These are phyloP conservation scores for Oligia strigilis DNA, from an alignment of 2,888 invertebrate genomes.

Conservation along the genomic window DNA sequence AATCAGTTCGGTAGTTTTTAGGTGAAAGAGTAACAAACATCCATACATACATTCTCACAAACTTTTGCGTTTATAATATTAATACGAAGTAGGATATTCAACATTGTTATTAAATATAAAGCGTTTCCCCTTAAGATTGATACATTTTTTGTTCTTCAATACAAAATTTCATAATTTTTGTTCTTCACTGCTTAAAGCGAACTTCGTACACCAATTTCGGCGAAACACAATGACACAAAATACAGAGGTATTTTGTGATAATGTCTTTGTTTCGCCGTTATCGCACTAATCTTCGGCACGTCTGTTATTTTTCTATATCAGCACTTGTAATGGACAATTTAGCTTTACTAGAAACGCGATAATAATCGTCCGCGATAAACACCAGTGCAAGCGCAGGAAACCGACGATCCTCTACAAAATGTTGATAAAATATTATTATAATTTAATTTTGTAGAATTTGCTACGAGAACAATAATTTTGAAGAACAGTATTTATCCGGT, in stretches of 20 bases:
- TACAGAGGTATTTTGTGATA: too few relatives aligned
- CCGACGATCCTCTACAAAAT: constrained; percentile 15
- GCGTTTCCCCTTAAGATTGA: too few relatives aligned
- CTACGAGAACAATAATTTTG: not conserved
- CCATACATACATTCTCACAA: too few relatives aligned
- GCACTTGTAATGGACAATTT: constrained; percentile 66
- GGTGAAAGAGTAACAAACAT: too few relatives aligned
- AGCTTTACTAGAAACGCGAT: constrained; percentile 62
- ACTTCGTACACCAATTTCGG: constrained; percentile 2
- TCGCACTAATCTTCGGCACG: constrained; percentile 42
- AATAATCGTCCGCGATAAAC: constrained; percentile 58
- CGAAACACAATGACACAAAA: not conserved
- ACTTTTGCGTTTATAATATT: too few relatives aligned
- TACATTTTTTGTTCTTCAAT: not conserved
- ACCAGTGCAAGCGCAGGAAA: constrained; percentile 19
- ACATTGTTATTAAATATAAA: too few relatives aligned
- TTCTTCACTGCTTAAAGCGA: not conserved
- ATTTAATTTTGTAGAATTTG: not conserved
- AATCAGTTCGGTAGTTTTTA: too few relatives aligned
- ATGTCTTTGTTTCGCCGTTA: constrained; percentile 27
- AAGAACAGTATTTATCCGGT: not conserved
- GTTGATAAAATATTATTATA: not conserved
- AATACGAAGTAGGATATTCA: too few relatives aligned
- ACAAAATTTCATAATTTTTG: too few relatives aligned
- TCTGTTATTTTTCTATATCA: constrained; percentile 58